Percentiles rank a stretch among this genome's conserved stretches.
These are phyloP conservation scores for Progne subis DNA, from an alignment of 2,113 vertebrate genomes.

Conservation along the genomic window DNA sequence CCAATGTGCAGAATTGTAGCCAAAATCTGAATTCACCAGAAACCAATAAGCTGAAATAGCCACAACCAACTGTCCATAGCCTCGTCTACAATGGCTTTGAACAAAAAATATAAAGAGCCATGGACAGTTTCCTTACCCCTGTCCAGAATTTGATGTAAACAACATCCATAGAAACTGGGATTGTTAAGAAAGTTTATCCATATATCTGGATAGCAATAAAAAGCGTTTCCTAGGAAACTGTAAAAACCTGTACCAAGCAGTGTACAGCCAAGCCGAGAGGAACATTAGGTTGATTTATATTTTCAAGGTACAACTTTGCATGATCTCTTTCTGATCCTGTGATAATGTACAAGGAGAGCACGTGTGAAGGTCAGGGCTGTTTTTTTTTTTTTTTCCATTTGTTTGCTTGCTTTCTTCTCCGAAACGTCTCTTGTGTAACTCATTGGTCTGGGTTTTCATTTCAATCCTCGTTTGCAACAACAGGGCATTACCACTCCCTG, in stretches of 20 bases:
- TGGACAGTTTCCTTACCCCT: conserved; percentile 78
- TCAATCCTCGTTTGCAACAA: conserved; percentile 20
- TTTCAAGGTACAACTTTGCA: conserved; percentile 79
- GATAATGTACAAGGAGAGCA: conserved; percentile 68
- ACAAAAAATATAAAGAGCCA: conserved; percentile 80
- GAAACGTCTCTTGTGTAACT: conserved; percentile 61
- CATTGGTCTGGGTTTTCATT: conserved; percentile 64
- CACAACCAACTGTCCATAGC: conserved; percentile 76
- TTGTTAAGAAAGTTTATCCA: conserved; percentile 91
- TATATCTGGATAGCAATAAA: conserved; percentile 91
- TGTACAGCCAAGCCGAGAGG: conserved; percentile 86
- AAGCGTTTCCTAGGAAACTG: conserved; percentile 97
- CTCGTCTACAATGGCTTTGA: conserved; percentile 77
- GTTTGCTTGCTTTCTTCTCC: conserved; percentile 43
- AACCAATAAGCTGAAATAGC: conserved; percentile 72
- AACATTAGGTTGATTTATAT: conserved; percentile 76
- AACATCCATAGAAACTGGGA: conserved; percentile 83
- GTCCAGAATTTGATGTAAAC: conserved; percentile 83
- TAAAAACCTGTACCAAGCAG: conserved; percentile 91
- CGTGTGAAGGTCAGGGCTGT: conserved; percentile 45
- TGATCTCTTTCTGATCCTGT: conserved; percentile 70
- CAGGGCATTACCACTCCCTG: conserved; percentile 36
- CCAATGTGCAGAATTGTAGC: conserved; percentile 53
- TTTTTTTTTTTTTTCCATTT: neutral
- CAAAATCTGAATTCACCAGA: conserved; percentile 71